phyloP scores from a whole-genome alignment of 2,113 vertebrate species.

The Holacanthus passer region DNA sequence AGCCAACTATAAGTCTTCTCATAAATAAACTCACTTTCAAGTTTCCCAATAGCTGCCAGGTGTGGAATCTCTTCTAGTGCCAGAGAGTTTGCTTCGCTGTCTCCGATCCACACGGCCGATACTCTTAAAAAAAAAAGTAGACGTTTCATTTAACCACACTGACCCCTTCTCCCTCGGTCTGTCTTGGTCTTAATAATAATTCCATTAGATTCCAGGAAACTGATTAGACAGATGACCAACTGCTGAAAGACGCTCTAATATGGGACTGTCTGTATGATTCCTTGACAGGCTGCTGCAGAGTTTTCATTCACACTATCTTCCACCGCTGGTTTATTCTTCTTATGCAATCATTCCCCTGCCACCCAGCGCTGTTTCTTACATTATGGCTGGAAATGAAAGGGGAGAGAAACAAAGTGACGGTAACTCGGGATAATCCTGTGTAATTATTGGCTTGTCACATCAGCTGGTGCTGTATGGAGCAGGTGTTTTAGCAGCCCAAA shows the following conservation, averaged over 20 bases:
- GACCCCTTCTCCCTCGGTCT: slow-evolving; percentile 44
- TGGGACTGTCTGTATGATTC: slow-evolving; percentile 52
- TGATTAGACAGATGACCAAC: slow-evolving; percentile 72
- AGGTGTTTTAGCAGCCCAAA: slow-evolving; percentile 75
- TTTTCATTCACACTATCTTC: slow-evolving; percentile 51
- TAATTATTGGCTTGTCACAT: slow-evolving; percentile 78
- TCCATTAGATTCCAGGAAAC: slow-evolving; percentile 47
- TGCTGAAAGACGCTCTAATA: slow-evolving; percentile 74
- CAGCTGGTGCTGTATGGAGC: slow-evolving; percentile 74
- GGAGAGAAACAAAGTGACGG: slow-evolving; percentile 69
- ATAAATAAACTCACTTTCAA: slow-evolving; percentile 66
- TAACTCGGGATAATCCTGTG: slow-evolving; percentile 66
- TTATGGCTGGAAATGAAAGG: slow-evolving; percentile 71
- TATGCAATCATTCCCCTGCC: slow-evolving; percentile 27
- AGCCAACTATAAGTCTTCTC: slow-evolving; percentile 40
- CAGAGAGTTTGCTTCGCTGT: slow-evolving; percentile 30
- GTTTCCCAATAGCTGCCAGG: slow-evolving; percentile 63
- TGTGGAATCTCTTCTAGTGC: slow-evolving; percentile 51
- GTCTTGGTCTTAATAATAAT: slow-evolving; percentile 62
- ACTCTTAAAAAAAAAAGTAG: background rate
- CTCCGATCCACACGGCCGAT: background rate
- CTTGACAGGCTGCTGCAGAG: slow-evolving; percentile 48
- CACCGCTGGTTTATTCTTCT: slow-evolving; percentile 30
- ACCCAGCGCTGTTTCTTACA: slow-evolving; percentile 50
- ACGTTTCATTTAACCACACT: slow-evolving; percentile 40